Evolutionary conservation across 92 coral and sea anemone species (phyloP).

Genomic region (Phenganax subtilis): DNA sequence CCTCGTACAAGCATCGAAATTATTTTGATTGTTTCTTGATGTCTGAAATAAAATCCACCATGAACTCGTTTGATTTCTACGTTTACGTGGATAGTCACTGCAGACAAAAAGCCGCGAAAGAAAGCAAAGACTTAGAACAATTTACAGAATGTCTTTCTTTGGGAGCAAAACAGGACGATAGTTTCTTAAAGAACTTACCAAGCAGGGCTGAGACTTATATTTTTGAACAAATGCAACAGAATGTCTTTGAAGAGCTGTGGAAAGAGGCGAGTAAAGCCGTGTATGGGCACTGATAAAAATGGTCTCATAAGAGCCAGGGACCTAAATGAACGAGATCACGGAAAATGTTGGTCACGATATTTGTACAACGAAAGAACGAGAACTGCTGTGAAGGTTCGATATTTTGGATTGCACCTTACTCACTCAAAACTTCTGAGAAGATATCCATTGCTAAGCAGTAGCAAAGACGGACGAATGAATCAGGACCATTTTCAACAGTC

Average conservation of each 20-base stretch:
- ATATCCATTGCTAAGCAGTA: too few species aligned
- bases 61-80: conserved; percentile 21
- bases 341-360: too few species aligned
- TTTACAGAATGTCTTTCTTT: conserved; percentile 3
- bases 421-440: too few species aligned
- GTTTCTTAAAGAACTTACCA: conserved; percentile 6
- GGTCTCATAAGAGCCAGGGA: too few species aligned
- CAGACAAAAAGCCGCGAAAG: conserved; percentile 12
- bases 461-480: too few species aligned
- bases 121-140: conserved; percentile 4
- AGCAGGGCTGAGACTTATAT: conserved; percentile 4
- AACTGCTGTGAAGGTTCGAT: too few species aligned
- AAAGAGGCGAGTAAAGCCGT: conserved; percentile 22
- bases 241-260: conserved; percentile 18
- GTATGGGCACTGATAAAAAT: neutral
- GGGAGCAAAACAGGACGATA: conserved; percentile 5
- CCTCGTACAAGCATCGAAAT: neutral
- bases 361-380: too few species aligned
- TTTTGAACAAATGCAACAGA: conserved; percentile 28
- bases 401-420: too few species aligned
- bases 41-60: neutral
- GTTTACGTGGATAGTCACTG: conserved; percentile 2
- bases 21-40: neutral
- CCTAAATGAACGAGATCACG: too few species aligned
- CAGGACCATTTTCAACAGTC: too few species aligned